A percentile compares a stretch with the other conserved stretches of the same genome.
Conservation (phyloP, 2,888 invertebrate genomes). For the Bombylius major region DNA sequence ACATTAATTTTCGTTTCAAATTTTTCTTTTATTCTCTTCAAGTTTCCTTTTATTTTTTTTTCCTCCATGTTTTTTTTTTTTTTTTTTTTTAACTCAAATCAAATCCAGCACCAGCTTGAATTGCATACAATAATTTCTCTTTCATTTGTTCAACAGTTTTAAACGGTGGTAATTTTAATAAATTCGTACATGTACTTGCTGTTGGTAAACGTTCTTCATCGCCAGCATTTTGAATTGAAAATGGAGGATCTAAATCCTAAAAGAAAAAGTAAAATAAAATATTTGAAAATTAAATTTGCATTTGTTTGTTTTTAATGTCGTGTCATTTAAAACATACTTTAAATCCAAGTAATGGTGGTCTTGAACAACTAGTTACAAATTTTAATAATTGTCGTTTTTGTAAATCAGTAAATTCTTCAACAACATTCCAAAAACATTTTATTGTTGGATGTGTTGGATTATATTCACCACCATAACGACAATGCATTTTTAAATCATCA, state of each 20-base stretch:
- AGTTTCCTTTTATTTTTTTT: too few species aligned
- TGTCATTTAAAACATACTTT: conserved; percentile 47
- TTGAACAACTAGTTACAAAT: conserved; percentile 96
- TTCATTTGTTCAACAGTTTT: conserved; percentile 60
- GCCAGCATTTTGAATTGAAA: conserved; percentile 91
- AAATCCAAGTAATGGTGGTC: conserved; percentile 93
- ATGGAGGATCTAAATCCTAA: conserved; percentile 88
- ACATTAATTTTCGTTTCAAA: too few species aligned
- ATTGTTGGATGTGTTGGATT: conserved; percentile 73
- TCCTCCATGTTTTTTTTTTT: too few species aligned
- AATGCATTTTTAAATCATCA: conserved; percentile 71
- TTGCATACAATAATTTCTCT: conserved; percentile 80
- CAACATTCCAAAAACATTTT: conserved; percentile 77
- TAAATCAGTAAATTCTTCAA: conserved; percentile 66
- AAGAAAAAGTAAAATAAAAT: conserved; percentile 4
- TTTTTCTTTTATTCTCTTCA: too few species aligned
- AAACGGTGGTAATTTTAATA: conserved; percentile 90
- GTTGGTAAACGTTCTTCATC: conserved; percentile 85
- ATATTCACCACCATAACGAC: conserved; percentile 85
- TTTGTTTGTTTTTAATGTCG: not conserved
- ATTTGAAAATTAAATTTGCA: not conserved
- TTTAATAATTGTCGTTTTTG: conserved; percentile 81
- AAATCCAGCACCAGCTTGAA: conserved; percentile 92
- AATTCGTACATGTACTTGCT: conserved; percentile 96
- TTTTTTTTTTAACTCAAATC: conserved; percentile 62